A percentile compares a stretch with the other conserved stretches of the same genome.
These are phyloP conservation scores for Megalonaias nervosa DNA, from an alignment of 1,140 invertebrate species.

Conservation along the genomic window DNA sequence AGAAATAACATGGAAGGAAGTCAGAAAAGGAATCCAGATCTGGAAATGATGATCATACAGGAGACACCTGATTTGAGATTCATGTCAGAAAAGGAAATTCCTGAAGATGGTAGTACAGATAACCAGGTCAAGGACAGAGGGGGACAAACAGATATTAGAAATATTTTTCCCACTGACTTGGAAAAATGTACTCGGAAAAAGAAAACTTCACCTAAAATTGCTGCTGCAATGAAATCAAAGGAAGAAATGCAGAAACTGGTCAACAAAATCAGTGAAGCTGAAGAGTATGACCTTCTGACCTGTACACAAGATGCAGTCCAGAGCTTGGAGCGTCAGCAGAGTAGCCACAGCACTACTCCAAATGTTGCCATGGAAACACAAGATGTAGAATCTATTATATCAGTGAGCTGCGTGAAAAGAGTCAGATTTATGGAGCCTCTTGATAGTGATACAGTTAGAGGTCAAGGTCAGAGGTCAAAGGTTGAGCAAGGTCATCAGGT, in stretches of 20 bases:
- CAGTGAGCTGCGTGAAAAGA: not conserved
- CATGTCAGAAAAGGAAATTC: too few relatives aligned
- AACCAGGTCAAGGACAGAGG: too few relatives aligned
- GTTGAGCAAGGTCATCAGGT: too few relatives aligned
- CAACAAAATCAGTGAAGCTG: slow-evolving; percentile 52
- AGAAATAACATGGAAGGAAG: too few relatives aligned
- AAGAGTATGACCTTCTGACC: slow-evolving; percentile 58
- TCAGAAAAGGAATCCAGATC: too few relatives aligned
- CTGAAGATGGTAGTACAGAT: too few relatives aligned
- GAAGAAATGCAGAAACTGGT: slow-evolving; percentile 38
- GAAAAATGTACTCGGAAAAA: not conserved
- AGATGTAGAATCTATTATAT: not conserved
- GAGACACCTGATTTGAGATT: too few relatives aligned
- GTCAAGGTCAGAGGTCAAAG: too few relatives aligned
- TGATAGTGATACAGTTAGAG: not conserved
- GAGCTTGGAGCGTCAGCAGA: slow-evolving; percentile 22
- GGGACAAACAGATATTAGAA: too few relatives aligned
- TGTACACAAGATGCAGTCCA: slow-evolving; percentile 53
- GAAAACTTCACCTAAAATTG: slow-evolving; percentile 12
- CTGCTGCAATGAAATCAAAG: not conserved
- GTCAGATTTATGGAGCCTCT: slow-evolving; percentile 30
- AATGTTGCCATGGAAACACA: not conserved
- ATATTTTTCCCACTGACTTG: too few relatives aligned
- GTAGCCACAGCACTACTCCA: not conserved
- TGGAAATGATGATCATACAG: too few relatives aligned